Evolutionary conservation across 2,888 invertebrate genomes (phyloP), one percentile per base, ranked within the genome.

Genomic region (Yponomeuta plumbellus): DNA sequence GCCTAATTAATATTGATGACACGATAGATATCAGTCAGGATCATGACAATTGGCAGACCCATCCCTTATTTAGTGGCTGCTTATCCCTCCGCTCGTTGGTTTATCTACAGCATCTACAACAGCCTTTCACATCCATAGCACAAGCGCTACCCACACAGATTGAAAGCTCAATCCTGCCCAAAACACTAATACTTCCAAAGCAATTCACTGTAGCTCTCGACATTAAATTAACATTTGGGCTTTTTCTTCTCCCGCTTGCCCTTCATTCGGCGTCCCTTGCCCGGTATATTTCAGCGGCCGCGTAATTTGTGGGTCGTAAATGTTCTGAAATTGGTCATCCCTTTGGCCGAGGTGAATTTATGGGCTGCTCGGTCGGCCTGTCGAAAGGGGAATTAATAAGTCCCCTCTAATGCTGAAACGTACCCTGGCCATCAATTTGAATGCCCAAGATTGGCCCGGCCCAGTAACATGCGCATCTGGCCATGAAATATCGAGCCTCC

Each of bases 281-380:
- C 85, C 84, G 86, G 89, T 90, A 90, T 89, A 89, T 90, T 90
- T 90, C 90, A 85, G 82, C 85, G 88, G 89, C 85, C 87, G 86
- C 85, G 91, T 90, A 90, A 91, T 91, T 91, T 91, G 90, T 91
- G 90, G 91, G 86, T 88, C 90, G 90, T 90, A 90, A 91, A 90
- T 90, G 91, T 89, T 90, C 90, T 86, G 89, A 91, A 91, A 91
- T 91, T 91, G 91, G 91, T 91, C 90, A 91, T 91, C 90, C 91
- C 89, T 91, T 90, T 88, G 91, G 90, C 87, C 85, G 89, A 88
- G 89, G 88, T 85, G 86, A 90, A 91, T 91, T 91, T 91, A 91
- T 90, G 83, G 89, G 85, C 86, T 86, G 80, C 86, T 88, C 89
- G 89, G 88, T 84, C 84, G 88, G 88, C 84, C 88, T 90, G 90